Percentiles rank a stretch among this genome's conserved stretches.
Conservation (phyloP, 2,113 vertebrate species). For the Xiphias gladius region DNA sequence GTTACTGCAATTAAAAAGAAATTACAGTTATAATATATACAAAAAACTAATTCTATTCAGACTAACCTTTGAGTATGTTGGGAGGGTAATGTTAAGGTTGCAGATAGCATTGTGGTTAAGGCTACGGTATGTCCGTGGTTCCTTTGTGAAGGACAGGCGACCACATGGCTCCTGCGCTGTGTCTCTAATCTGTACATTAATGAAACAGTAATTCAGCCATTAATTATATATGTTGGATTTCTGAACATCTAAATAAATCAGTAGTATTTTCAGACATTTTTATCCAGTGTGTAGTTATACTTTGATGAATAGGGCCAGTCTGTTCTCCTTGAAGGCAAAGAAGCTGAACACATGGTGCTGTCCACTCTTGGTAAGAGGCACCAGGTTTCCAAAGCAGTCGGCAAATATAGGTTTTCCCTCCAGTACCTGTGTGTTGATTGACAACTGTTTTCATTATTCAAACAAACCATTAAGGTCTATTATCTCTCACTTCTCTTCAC, state of each 20-base stretch:
- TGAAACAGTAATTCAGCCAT: conserved; percentile 1
- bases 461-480: background rate
- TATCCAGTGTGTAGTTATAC: conserved; percentile 78
- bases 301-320: conserved; percentile 97
- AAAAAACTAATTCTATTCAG: background rate
- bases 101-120: conserved; percentile 97
- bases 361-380: conserved; percentile 97
- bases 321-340: conserved; percentile 98
- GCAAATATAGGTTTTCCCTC: conserved; percentile 98
- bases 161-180: conserved; percentile 98
- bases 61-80: conserved; percentile 83
- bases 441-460: conserved; percentile 16
- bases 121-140: conserved; percentile 94
- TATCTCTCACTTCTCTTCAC: background rate
- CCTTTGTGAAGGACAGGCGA: conserved; percentile 96
- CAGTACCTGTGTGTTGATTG: conserved; percentile 86
- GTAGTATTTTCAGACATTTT: background rate
- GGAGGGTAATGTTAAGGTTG: conserved; percentile 97
- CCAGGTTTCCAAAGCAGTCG: conserved; percentile 98
- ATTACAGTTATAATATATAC: background rate
- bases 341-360: conserved; percentile 99
- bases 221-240: conserved; percentile 10
- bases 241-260: background rate
- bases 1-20: conserved; percentile 5
- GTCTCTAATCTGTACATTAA: conserved; percentile 89